phyloP scores from a whole-genome alignment of 1,140 invertebrate species.

The Leptopilina boulardi region DNA sequence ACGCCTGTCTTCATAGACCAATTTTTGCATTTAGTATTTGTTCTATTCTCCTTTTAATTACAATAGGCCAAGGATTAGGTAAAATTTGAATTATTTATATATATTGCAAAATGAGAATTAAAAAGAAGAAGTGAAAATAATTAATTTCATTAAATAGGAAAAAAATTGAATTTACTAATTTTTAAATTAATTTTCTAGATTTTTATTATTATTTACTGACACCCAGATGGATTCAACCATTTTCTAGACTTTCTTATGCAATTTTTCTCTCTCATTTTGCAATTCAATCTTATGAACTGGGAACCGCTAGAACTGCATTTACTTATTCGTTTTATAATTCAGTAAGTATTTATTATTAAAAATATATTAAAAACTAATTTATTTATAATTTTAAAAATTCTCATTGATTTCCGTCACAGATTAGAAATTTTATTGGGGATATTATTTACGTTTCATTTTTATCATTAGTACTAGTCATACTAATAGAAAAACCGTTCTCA shows the following conservation, averaged over 20 bases:
- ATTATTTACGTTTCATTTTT: neutral
- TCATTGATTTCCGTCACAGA: neutral
- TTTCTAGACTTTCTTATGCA: constrained; percentile 81
- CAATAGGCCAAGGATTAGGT: constrained; percentile 50
- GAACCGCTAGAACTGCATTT: constrained; percentile 51
- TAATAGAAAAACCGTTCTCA: constrained; percentile 8
- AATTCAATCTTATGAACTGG: constrained; percentile 60
- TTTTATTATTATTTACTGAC: constrained; percentile 61
- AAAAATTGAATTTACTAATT: too few species aligned
- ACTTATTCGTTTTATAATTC: constrained; percentile 53
- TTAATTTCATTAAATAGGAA: too few species aligned
- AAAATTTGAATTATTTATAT: neutral
- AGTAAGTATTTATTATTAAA: constrained; percentile 52
- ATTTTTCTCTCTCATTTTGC: constrained; percentile 78
- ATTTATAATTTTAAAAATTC: constrained; percentile 25
- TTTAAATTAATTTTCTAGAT: constrained; percentile 48
- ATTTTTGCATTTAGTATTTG: constrained; percentile 41
- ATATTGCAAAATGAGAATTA: neutral
- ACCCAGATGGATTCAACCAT: constrained; percentile 70
- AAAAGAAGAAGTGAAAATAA: neutral
- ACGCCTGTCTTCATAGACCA: constrained; percentile 44
- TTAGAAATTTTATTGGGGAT: neutral
- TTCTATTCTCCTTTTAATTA: constrained; percentile 44
- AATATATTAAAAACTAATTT: neutral
- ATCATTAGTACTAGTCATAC: neutral